Evolutionary conservation across 2,888 invertebrate species (phyloP).

Genomic region (Drosophila macrospina): DNA sequence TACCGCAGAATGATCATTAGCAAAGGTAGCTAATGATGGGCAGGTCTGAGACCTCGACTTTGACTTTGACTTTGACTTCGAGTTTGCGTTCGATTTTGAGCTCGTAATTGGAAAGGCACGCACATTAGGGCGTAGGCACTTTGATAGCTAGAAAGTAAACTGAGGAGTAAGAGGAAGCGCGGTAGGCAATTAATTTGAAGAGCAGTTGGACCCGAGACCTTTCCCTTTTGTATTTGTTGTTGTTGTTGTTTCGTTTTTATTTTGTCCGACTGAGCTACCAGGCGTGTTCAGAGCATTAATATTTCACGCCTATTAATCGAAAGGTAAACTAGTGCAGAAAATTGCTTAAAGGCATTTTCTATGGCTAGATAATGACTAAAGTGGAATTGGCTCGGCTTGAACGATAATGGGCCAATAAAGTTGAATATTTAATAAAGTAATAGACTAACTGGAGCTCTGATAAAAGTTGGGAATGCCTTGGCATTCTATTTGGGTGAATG

Average conservation of each 20-base stretch:
- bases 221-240: conserved; percentile 22
- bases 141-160: conserved; percentile 77
- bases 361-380: conserved; percentile 46
- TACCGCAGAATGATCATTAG: conserved; percentile 62
- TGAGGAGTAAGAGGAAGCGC: conserved; percentile 24
- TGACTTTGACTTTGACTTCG: conserved; percentile 13
- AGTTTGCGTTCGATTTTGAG: conserved; percentile 15
- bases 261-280: conserved; percentile 56
- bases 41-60: conserved; percentile 8
- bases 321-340: conserved; percentile 70
- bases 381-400: conserved; percentile 22
- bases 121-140: conserved; percentile 78
- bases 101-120: conserved; percentile 76
- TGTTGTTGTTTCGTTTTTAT: too few species aligned
- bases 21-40: conserved; percentile 68
- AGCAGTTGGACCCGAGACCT: conserved; percentile 34
- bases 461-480: not conserved
- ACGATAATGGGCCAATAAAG: conserved; percentile 22
- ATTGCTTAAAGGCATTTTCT: conserved; percentile 49
- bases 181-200: conserved; percentile 57
- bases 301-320: conserved; percentile 77
- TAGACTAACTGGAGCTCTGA: conserved; percentile 1
- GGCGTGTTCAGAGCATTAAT: conserved; percentile 74
- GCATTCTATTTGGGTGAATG: conserved; percentile 14
- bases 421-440: conserved; percentile 23